A percentile compares a stretch with the other conserved stretches of the same genome.
Evolutionary conservation across 2,113 vertebrate species (phyloP).

Genomic region (Caranx melampygus): DNA sequence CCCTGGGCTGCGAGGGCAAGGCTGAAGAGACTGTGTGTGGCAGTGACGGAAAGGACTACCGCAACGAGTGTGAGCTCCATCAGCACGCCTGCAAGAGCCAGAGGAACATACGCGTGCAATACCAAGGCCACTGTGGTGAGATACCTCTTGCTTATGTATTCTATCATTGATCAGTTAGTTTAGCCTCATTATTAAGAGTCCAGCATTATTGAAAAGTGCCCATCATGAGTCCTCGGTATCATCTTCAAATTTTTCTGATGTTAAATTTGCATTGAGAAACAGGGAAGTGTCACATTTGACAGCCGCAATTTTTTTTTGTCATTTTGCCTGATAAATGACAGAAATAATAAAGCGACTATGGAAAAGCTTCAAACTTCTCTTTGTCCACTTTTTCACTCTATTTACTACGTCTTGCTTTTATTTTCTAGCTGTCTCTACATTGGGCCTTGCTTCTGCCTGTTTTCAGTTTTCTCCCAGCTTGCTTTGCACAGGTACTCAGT

Average conservation of each 20-base stretch:
- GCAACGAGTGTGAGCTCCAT: conserved; percentile 90
- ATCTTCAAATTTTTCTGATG: background rate
- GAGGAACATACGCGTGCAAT: conserved; percentile 91
- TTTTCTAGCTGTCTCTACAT: conserved; percentile 40
- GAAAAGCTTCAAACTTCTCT: background rate
- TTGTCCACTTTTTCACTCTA: background rate
- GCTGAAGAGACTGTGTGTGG: conserved; percentile 86
- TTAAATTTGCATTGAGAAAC: background rate
- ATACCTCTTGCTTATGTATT: background rate
- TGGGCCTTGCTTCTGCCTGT: conserved; percentile 45
- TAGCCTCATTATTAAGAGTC: background rate
- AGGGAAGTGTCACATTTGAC: background rate
- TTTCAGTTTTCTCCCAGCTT: conserved; percentile 61
- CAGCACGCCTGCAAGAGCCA: conserved; percentile 89
- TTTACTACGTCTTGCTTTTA: conserved; percentile 41
- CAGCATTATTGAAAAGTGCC: background rate
- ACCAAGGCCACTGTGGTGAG: conserved; percentile 91
- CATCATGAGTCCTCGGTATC: no score
- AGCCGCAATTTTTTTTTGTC: background rate
- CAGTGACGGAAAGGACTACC: conserved; percentile 92
- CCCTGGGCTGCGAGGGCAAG: conserved; percentile 82
- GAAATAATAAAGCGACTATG: background rate
- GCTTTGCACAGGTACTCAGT: conserved; percentile 41
- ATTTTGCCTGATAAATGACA: background rate
- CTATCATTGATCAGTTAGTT: background rate